Evolutionary conservation across 2,888 invertebrate species (phyloP), one percentile per base, ranked within the genome.

Genomic region (Notocelia uddmanniana): DNA sequence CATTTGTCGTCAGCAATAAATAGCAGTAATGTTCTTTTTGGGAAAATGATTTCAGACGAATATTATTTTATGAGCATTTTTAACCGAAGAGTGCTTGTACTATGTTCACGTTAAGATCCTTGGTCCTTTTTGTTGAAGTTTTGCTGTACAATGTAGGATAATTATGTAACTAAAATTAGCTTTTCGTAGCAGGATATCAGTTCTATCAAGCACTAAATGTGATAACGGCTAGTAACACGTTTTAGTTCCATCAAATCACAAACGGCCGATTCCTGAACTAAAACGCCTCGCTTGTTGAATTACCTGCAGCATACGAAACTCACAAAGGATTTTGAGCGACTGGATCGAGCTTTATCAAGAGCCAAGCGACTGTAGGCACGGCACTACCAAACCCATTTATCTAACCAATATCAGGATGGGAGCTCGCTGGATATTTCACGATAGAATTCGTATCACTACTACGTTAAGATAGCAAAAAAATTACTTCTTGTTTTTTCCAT

Each of bases 241-340:
- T 37, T 41, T 41, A 31, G 34, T 45, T 62, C 52, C 45, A 55
- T 45, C n/a, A 10, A 62, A n/a, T 37, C n/a, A 31, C 18, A 13
- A 54, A 59, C 26, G 37, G 10, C 23, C 50, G 23, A 31, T 59
- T 52, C 31, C 52, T 41, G 26, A 18, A 45, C 26, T 50, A 52
- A 58, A 71, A 58, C 52, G 57, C 31, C 59, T 66, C 50, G 50
- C 52, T 71, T 26, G 70, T 63, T 52, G 66, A 64, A 66, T 66
- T 71, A 71, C 59, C 66, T 66, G 31, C 52, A 57, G 62, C 68
- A 50, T 64, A 64, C 26, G 69, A 64, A 37, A 41, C 69, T 69
- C 63, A 63, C 69, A 69, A 69, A 69, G 63, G 63, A 64, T 58
- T 69, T 69, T 69, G 62, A 63, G 62, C 55, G 41, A 48, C 55